phyloP scores from a whole-genome alignment of 2,113 vertebrate species.

The Sterrhoptilus dennistouni region DNA sequence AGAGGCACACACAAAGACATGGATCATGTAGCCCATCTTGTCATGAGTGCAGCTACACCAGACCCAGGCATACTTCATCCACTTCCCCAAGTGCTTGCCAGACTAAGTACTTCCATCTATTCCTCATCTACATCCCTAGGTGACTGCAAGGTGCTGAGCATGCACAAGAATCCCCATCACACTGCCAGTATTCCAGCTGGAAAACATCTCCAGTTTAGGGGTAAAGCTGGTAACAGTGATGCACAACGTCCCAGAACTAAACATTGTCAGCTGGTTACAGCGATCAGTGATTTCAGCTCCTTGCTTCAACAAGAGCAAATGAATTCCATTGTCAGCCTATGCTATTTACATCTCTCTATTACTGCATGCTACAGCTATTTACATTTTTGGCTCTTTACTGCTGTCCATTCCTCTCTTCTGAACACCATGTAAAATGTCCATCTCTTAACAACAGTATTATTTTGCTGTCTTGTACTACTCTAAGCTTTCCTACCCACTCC shows the following conservation, averaged over 20 bases:
- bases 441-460: background rate
- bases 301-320: background rate
- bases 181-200: background rate
- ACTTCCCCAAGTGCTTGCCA: background rate
- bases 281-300: background rate
- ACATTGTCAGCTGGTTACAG: background rate
- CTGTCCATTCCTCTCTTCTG: background rate
- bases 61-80: accelerated
- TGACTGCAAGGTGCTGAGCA: background rate
- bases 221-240: background rate
- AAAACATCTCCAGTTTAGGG: background rate
- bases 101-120: background rate
- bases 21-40: background rate
- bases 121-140: background rate
- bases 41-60: background rate
- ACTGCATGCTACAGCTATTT: background rate
- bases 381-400: background rate
- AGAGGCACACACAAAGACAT: accelerated
- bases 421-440: background rate
- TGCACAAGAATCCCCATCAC: background rate
- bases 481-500: background rate
- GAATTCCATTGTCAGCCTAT: background rate
- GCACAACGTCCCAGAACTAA: background rate
- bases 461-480: background rate
- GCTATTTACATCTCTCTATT: background rate